Evolutionary conservation across 2,888 invertebrate genomes (phyloP), one percentile per base, ranked within the genome.

Genomic region (Orthosia gracilis): DNA sequence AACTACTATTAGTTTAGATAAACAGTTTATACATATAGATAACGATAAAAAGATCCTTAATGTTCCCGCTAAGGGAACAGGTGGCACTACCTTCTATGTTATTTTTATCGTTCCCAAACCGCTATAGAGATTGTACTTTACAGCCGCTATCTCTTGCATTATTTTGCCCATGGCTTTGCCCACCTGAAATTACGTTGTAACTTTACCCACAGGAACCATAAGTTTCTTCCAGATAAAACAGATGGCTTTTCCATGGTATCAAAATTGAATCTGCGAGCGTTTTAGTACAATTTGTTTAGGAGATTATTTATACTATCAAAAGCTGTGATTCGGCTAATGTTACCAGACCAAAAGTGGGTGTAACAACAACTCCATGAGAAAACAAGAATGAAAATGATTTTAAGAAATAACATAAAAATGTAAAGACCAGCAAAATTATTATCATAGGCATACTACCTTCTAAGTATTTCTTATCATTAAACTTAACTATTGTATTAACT

Each of bases 201-300:
- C 73, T 54, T 74, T 76, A 54, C 79, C 79, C 85, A 50, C 55
- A 79, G 85, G 85, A 70, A 65, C 61, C 67, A 79, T 82, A 79
- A 79, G 45, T 80, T 79, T 63, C 21, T 55, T 31, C 5, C n/a
- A 68, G 79, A 79, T 85, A 79, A 85, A 79, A 74, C 49, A 45
- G 49, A 66, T 64, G 69, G 76, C 69, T 69, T 69, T 75, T 31
- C 66, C 40, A 80, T 75, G 72, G 75, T 71, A 69, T 66, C 68
- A 45, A 64, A 67, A 67, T 26, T 50, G 63, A 47, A 73, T 66
- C 49, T 66, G 9, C 57, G 55, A 13, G 47, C 45, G 18, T 69
- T 72, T 50, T 1, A 5, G 50, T 49, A 12, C 23, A 31, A 59
- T 40, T 59, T 49, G 11, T 40, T 13, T 15, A 9, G n/a, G 15